Evolutionary conservation across 2,797 vertebrate species (phyloP).

Genomic region (Acanthiza pusilla): DNA sequence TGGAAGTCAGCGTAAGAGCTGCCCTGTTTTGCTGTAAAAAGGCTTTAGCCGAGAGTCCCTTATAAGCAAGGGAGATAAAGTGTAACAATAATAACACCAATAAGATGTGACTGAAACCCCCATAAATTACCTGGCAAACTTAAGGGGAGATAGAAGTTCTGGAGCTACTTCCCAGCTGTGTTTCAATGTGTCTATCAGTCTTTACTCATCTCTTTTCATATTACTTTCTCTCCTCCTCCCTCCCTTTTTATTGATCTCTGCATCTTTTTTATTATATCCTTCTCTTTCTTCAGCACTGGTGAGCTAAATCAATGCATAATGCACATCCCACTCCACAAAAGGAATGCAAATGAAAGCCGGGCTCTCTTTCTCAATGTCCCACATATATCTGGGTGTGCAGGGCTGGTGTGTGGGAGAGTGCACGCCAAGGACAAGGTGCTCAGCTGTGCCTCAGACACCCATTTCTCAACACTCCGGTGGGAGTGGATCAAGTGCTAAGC

Average conservation of each 20-base stretch:
- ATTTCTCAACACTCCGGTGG: not conserved
- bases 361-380: slow-evolving; percentile 13
- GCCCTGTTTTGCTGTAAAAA: not conserved
- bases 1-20: not conserved
- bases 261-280: slow-evolving; percentile 62
- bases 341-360: slow-evolving; percentile 65
- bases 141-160: slow-evolving; percentile 9
- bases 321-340: slow-evolving; percentile 57
- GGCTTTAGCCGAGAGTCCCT: not conserved
- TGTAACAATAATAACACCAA: not conserved
- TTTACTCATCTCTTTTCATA: slow-evolving; percentile 52
- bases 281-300: slow-evolving; percentile 35
- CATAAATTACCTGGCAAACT: slow-evolving; percentile 38
- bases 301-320: slow-evolving; percentile 63
- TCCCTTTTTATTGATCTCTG: slow-evolving; percentile 55
- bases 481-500: not conserved
- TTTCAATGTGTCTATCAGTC: slow-evolving; percentile 42
- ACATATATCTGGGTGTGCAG: slow-evolving; percentile 2
- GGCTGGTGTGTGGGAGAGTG: not conserved
- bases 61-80: slow-evolving; percentile 6
- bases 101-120: not conserved
- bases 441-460: slow-evolving; percentile 39
- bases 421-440: slow-evolving; percentile 52
- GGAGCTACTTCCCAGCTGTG: slow-evolving; percentile 11
- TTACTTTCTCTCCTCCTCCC: slow-evolving; percentile 23